Percentiles rank a stretch among this genome's conserved stretches.
These are phyloP conservation scores for Prosopocoilus inquinatus DNA, from an alignment of 2,888 invertebrate genomes.

Conservation along the genomic window DNA sequence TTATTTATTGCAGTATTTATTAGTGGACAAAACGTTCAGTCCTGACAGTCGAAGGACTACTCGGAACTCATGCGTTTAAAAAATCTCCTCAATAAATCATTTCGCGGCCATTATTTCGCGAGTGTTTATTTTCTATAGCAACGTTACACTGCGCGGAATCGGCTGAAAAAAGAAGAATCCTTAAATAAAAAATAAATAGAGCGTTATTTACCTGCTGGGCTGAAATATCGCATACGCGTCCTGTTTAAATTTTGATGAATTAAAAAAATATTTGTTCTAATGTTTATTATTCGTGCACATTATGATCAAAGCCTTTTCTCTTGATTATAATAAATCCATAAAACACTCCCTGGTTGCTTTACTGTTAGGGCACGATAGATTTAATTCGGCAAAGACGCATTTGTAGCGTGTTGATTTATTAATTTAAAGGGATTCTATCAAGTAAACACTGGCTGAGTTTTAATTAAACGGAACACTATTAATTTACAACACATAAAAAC, in stretches of 20 bases:
- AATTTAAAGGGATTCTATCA: not conserved
- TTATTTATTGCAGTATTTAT: no score
- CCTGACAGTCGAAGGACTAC: no score
- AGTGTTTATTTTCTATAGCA: no score
- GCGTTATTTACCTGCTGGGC: no score
- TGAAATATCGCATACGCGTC: not conserved
- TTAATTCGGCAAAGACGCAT: constrained; percentile 5
- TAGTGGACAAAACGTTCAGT: no score
- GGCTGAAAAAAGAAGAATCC: no score
- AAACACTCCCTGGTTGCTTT: not conserved
- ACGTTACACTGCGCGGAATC: no score
- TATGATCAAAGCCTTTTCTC: constrained; percentile 3
- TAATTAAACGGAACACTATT: not conserved
- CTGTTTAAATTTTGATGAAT: constrained; percentile 2
- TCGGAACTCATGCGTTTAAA: no score
- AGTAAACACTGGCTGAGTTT: not conserved
- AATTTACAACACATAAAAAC: not conserved
- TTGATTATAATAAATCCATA: constrained; percentile 1
- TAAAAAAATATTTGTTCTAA: not conserved
- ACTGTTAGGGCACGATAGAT: not conserved
- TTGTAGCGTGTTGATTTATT: constrained; percentile 3
- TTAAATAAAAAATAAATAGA: no score
- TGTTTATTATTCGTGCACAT: not conserved
- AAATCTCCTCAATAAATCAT: no score
- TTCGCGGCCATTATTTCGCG: no score